Base-by-base conservation (phyloP, 2,888 invertebrate genomes). In the Nomada fabriciana region DNA sequence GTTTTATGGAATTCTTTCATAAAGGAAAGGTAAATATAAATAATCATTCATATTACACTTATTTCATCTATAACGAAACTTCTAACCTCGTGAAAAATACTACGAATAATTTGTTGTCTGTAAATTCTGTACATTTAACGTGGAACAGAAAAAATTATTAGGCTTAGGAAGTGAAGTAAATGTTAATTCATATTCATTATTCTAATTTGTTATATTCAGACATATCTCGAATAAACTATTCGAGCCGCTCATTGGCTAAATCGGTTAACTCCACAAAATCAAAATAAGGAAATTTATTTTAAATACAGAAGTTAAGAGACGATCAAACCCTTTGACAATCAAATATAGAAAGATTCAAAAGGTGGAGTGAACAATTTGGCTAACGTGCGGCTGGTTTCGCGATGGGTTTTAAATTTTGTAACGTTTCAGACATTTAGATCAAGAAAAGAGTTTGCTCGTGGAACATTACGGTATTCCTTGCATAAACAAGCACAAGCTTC, bases 401-500 rank as follows among this genome's bases (percentile, higher is more conserved):
- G 25, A 29, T 18, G 7, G 36, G 18, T n/a, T 36, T 60, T 15
- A 47, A 25, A 72, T 71, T 76, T 60, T 67, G n/a, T 23, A 25
- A 36, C 10, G 70, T 64, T 94, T 36, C 89, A 98, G 98, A 98
- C 98, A 36, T 98, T 98, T 94, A 95, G 97, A 79, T 98, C 98
- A 9, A 98, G 97, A 94, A 98, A 98, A 93, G 96, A 96, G 86
- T 98, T 98, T 94, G 96, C 97, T 67, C 97, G 97, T 72, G 98
- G 98, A 5, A 98, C 98, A 10, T 95, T 98, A 86, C 95, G 98
- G 64, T 98, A 98, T 94, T 97, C 97, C 69, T 94, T 98, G 43
- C 97, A 98, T 92, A 98, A 98, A 93, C 97, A 98, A 91, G 98
- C 98, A 0, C 97, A 98, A 93, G 98, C 98, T 18, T 98, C 98